Conservation (phyloP, 2,888 invertebrate genomes). For the Ichneumon xanthorius region DNA sequence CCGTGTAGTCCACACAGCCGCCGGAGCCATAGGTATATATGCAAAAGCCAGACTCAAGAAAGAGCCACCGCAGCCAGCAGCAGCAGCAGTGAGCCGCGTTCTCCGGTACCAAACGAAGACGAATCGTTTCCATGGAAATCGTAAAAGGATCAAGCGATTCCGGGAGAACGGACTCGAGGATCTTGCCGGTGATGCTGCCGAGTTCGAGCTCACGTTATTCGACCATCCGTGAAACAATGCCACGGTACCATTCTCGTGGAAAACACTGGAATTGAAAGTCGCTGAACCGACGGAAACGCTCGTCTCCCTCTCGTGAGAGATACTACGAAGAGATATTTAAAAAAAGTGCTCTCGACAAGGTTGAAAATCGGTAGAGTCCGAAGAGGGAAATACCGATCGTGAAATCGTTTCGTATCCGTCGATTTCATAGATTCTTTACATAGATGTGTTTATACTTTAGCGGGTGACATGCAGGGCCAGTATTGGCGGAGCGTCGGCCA, state of each 20-base stretch:
- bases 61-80: background rate
- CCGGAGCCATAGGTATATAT: conserved; percentile 18
- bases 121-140: conserved; percentile 66
- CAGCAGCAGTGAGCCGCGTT: conserved; percentile 22
- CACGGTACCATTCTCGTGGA: conserved; percentile 67
- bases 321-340: background rate
- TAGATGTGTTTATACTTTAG: background rate
- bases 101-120: conserved; percentile 47
- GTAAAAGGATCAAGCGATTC: conserved; percentile 68
- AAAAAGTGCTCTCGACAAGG: background rate
- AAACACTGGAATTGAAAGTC: conserved; percentile 69
- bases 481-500: background rate
- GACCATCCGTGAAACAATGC: conserved; percentile 70
- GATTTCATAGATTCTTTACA: background rate
- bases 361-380: background rate
- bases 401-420: background rate
- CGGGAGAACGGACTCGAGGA: conserved; percentile 55
- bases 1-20: background rate
- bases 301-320: background rate
- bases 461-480: too few species aligned
- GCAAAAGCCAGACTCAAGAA: conserved; percentile 35
- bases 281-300: conserved; percentile 58
- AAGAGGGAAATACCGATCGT: background rate
- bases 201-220: conserved; percentile 55
- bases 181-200: conserved; percentile 18